phyloP scores from a whole-genome alignment of 2,113 vertebrate genomes.

The Phoxinus phoxinus region DNA sequence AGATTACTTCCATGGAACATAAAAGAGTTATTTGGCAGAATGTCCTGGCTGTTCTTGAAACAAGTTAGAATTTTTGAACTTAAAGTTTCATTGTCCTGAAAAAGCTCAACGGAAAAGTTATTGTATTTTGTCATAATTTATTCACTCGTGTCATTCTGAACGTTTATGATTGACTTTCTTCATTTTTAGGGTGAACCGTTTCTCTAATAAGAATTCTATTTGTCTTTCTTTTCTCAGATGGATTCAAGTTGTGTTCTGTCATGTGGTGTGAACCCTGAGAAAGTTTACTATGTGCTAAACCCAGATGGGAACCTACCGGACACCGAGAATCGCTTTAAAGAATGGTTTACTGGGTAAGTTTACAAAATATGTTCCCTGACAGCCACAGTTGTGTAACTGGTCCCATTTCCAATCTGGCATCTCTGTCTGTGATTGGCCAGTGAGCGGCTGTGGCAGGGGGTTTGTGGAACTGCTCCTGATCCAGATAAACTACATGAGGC shows the following conservation, averaged over 20 bases:
- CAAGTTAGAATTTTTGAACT: no score
- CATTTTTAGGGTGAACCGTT: background rate
- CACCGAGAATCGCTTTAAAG: slow-evolving; percentile 83
- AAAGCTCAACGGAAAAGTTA: background rate
- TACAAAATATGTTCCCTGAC: background rate
- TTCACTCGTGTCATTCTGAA: background rate
- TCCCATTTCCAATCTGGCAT: background rate
- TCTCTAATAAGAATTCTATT: background rate
- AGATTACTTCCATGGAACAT: background rate
- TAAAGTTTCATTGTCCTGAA: background rate
- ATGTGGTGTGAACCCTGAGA: slow-evolving; percentile 77
- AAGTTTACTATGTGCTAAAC: slow-evolving; percentile 87
- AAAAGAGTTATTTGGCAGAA: background rate
- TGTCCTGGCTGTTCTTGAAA: background rate
- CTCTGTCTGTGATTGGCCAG: slow-evolving; percentile 64
- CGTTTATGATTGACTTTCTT: background rate
- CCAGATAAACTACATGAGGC: slow-evolving; percentile 78
- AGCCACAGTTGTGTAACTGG: background rate
- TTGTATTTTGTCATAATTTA: background rate
- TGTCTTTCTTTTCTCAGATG: slow-evolving; percentile 59
- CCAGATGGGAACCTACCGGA: slow-evolving; percentile 84
- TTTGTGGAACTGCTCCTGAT: slow-evolving; percentile 79
- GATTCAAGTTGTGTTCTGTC: slow-evolving; percentile 73
- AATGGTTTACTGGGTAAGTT: slow-evolving; percentile 85
- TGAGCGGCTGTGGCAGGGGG: slow-evolving; percentile 83